A percentile compares a stretch with the other conserved stretches of the same genome.
Evolutionary conservation across 2,797 vertebrate species (phyloP).

Genomic region (Anomalospiza imberbis): DNA sequence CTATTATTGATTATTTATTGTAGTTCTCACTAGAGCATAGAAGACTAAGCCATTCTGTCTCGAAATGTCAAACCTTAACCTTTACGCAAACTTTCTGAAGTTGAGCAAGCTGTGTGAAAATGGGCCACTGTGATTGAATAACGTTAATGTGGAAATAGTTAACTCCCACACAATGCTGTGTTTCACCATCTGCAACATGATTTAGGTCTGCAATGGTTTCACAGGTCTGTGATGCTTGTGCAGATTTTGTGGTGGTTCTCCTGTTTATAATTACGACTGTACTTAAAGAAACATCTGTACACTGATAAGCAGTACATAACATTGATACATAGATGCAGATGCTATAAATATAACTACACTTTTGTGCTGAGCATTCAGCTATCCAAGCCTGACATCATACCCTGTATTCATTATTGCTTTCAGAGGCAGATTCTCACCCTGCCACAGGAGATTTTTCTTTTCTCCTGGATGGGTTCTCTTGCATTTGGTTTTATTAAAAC

Average conservation of each 20-base stretch:
- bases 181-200: not conserved
- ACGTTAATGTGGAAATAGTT: constrained; percentile 8
- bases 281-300: not conserved
- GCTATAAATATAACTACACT: not conserved
- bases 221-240: not conserved
- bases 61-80: constrained; percentile 57
- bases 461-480: not conserved
- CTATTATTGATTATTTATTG: constrained; percentile 56
- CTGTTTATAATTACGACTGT: not conserved
- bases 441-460: not conserved
- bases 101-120: constrained; percentile 39
- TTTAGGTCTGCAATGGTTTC: constrained; percentile 22
- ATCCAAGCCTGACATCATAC: not conserved
- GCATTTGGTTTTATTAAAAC: not conserved
- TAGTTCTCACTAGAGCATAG: constrained; percentile 33
- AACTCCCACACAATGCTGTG: constrained; percentile 18
- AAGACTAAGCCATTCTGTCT: not conserved
- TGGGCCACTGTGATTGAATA: constrained; percentile 56
- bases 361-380: not conserved
- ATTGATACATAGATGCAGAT: not conserved
- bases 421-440: not conserved
- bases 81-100: constrained; percentile 46
- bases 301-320: not conserved
- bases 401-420: not conserved
- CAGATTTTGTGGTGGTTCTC: constrained; percentile 17